Conservation (phyloP, 2,888 invertebrate species). For the Pammene fasciana region DNA sequence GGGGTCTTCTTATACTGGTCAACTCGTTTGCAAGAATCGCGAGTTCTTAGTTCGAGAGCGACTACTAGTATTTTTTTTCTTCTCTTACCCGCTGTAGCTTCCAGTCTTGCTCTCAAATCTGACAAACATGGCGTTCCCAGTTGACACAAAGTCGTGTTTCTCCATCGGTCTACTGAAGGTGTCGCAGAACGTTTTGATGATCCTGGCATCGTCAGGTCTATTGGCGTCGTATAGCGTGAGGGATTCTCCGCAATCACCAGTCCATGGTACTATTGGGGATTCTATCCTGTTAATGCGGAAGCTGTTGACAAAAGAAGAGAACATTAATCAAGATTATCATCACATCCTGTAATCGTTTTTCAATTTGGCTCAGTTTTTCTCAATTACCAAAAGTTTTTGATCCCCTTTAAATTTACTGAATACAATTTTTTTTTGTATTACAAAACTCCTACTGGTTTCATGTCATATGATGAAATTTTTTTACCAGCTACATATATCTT, state of each 20-base stretch:
- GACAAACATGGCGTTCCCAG: conserved; percentile 93
- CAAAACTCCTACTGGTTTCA: too few relatives aligned
- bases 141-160: conserved; percentile 95
- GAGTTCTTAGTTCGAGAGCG: too few relatives aligned
- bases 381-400: too few relatives aligned
- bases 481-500: too few relatives aligned
- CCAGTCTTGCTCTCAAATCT: conserved; percentile 96
- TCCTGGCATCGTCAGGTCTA: conserved; percentile 93
- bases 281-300: conserved; percentile 95
- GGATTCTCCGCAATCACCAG: conserved; percentile 95
- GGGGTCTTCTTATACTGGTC: too few relatives aligned
- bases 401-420: too few relatives aligned
- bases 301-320: conserved; percentile 69
- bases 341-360: too few relatives aligned
- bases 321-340: background rate
- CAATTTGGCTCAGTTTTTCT: too few relatives aligned
- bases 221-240: conserved; percentile 94
- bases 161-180: conserved; percentile 97
- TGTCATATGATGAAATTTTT: too few relatives aligned
- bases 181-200: conserved; percentile 97
- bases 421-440: too few relatives aligned
- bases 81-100: conserved; percentile 91
- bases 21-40: too few relatives aligned
- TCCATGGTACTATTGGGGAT: conserved; percentile 92
- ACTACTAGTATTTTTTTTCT: background rate